These are phyloP conservation scores for Anas platyrhynchos DNA, from an alignment of 2,113 vertebrate genomes.

Conservation along the genomic window DNA sequence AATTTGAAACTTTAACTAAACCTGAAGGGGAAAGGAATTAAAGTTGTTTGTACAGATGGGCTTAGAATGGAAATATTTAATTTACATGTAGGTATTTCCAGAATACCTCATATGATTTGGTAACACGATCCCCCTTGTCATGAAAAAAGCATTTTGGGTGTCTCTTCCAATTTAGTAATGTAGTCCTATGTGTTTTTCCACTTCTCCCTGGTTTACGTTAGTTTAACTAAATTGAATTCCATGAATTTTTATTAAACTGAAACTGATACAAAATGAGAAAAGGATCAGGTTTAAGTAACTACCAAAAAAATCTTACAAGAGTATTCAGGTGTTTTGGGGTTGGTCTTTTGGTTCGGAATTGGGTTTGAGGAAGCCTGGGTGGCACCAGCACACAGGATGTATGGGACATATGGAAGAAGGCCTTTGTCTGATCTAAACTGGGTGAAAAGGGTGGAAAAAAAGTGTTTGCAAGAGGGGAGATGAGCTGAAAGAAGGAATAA, in stretches of 20 bases:
- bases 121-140: not conserved
- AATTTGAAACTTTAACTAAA: slow-evolving; percentile 40
- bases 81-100: slow-evolving; percentile 16
- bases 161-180: slow-evolving; percentile 22
- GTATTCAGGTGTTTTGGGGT: not conserved
- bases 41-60: slow-evolving; percentile 60
- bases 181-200: slow-evolving; percentile 19
- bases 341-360: not conserved
- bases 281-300: not conserved
- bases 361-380: not conserved
- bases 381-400: rapidly evolving
- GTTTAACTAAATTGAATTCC: not conserved
- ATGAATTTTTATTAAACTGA: not conserved
- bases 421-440: not conserved
- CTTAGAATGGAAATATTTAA: slow-evolving; percentile 61
- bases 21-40: slow-evolving; percentile 35
- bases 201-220: not conserved
- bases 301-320: not conserved
- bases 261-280: not conserved
- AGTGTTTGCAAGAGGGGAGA: not conserved
- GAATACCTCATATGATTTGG: slow-evolving; percentile 21
- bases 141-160: not conserved
- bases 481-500: not conserved
- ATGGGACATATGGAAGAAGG: not conserved
- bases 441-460: not conserved